A percentile compares a stretch with the other conserved stretches of the same genome.
Conservation (phyloP, 2,888 invertebrate genomes). For the Xestia ashworthii region DNA sequence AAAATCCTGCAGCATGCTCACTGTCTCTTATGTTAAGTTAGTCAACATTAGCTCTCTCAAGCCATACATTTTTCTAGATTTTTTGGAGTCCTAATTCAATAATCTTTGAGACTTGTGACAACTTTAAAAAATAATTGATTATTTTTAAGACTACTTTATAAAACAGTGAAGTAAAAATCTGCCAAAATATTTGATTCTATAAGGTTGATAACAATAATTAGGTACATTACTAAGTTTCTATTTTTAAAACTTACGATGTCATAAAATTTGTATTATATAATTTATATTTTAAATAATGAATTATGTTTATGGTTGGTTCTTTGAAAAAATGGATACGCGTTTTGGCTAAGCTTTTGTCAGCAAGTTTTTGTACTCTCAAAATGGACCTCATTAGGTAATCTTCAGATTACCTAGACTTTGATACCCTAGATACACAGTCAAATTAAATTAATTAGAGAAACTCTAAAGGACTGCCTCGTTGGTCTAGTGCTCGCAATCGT, state of each 20-base stretch:
- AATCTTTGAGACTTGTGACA: conserved; percentile 37
- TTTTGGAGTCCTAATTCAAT: conserved; percentile 50
- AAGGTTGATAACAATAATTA: conserved; percentile 23
- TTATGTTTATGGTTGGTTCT: conserved; percentile 10
- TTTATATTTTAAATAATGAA: conserved; percentile 25
- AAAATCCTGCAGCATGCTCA: neutral
- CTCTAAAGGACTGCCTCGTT: neutral
- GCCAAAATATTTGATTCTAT: conserved; percentile 43
- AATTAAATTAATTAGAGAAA: neutral
- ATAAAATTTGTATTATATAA: conserved; percentile 7
- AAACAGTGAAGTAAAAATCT: conserved; percentile 43
- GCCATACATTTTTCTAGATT: conserved; percentile 39
- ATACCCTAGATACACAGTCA: neutral
- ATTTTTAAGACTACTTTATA: neutral
- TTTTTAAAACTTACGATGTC: conserved; percentile 47
- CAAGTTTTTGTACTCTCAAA: conserved; percentile 14
- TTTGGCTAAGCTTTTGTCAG: neutral
- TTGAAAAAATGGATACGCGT: conserved; percentile 30
- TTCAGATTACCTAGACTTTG: neutral
- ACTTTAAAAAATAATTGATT: conserved; percentile 12
- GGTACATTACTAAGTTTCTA: conserved; percentile 44
- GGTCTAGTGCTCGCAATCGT: no score
- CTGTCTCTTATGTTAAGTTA: neutral
- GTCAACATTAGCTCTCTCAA: conserved; percentile 45
- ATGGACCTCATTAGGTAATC: neutral